A percentile compares a stretch with the other conserved stretches of the same genome.
These are phyloP conservation scores for Oryzaephilus surinamensis DNA, from an alignment of 1,140 invertebrate species.

Conservation along the genomic window DNA sequence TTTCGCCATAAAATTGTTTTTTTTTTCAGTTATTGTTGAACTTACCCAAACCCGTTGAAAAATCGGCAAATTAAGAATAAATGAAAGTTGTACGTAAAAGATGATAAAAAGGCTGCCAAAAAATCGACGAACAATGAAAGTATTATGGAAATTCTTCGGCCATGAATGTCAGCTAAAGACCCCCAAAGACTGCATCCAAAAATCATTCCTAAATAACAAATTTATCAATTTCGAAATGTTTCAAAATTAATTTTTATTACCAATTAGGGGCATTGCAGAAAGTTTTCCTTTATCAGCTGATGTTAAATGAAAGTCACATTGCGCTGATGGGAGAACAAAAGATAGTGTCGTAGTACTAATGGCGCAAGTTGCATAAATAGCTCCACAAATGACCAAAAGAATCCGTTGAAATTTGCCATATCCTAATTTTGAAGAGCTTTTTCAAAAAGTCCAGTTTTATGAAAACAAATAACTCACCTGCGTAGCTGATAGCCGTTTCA, in stretches of 20 bases:
- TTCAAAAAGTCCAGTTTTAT: no score
- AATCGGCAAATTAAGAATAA: slow-evolving; percentile 53
- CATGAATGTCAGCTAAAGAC: slow-evolving; percentile 48
- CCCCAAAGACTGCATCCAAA: slow-evolving; percentile 58
- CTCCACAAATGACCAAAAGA: slow-evolving; percentile 49
- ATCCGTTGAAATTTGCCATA: slow-evolving; percentile 55
- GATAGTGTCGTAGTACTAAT: slow-evolving; percentile 48
- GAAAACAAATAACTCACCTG: slow-evolving; percentile 34
- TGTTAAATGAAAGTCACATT: slow-evolving; percentile 44
- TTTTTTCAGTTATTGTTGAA: slow-evolving; percentile 2
- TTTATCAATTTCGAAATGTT: no score
- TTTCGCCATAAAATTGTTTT: slow-evolving; percentile 5
- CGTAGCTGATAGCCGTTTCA: slow-evolving; percentile 44
- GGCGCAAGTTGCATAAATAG: slow-evolving; percentile 60
- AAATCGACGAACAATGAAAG: slow-evolving; percentile 51
- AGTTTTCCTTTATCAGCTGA: slow-evolving; percentile 46
- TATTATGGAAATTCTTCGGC: slow-evolving; percentile 47
- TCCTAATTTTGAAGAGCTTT: slow-evolving; percentile 41
- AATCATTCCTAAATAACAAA: slow-evolving; percentile 47
- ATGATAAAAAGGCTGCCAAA: slow-evolving; percentile 46
- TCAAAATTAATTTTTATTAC: slow-evolving; percentile 31
- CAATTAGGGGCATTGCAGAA: slow-evolving; percentile 46
- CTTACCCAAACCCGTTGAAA: slow-evolving; percentile 52
- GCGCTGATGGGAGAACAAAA: slow-evolving; percentile 48
- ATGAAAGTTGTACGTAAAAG: slow-evolving; percentile 46